Base-by-base conservation (phyloP, 2,797 vertebrate genomes). In the Bucorvus abyssinicus region DNA sequence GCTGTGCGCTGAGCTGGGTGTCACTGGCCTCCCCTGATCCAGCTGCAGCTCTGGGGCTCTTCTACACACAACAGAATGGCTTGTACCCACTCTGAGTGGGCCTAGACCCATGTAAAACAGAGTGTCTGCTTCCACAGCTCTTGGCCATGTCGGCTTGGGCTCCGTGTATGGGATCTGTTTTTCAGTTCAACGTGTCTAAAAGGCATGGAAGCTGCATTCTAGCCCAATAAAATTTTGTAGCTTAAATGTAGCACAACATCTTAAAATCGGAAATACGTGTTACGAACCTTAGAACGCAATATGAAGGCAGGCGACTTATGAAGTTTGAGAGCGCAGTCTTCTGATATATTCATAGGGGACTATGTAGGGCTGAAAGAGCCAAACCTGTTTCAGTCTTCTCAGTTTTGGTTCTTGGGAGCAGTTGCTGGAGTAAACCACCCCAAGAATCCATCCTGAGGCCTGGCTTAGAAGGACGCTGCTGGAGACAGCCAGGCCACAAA, bases 251-350 rank as follows among this genome's bases (percentile, higher is more conserved):
- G 29, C 5, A 34, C 17, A 59, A 34, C 15, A 18, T 7, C 14
- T 64, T 52, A 27, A 44, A 73, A 32, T 2, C 6, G 0, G 59
- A 85, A 84, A n/a, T 53, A 53, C 0, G 0, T 44, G 6, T 80
- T 69, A 20, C 0, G 0, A 36, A 30, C 8, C 11, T 15, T 26
- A 42, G 29, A 65, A 55, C 29, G 29, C 13, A 32, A 2, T 30
- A 32, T 17, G 18, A 81, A 65, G 22, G 2, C 13, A 27, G 6
- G 15, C 17, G 38, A 7, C 20, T 12, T 40, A 40, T 40, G 29
- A 19, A 0, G 0, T 59, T 70, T 42, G 27, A 85, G 26, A 38
- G 7, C 0, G 0, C 8, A 50, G 18, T 13, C 21, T 63, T 52
- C 61, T 71, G 18, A 2, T 32, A 8, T 21, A 74, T 36, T 63